Evolutionary conservation across 2,113 vertebrate species (phyloP).

Genomic region (Neodon shergylaensis): DNA sequence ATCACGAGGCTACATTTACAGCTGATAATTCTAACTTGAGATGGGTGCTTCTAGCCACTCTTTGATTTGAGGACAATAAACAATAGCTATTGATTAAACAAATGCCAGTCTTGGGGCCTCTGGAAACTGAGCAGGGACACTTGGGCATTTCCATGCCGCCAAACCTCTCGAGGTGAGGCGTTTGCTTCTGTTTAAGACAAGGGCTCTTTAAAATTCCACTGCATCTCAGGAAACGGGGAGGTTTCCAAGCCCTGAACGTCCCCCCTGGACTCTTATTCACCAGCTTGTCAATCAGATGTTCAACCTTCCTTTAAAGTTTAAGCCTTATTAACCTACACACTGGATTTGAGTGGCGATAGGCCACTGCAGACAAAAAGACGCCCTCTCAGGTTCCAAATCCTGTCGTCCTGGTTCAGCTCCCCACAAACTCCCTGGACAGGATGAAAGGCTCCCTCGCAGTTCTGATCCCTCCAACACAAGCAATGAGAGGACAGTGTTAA

Average conservation of each 20-base stretch:
- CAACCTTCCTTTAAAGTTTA: conserved; percentile 90
- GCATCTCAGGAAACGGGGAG: conserved; percentile 80
- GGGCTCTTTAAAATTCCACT: conserved; percentile 79
- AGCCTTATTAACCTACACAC: conserved; percentile 93
- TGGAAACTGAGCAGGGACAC: conserved; percentile 31
- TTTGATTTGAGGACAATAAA: conserved; percentile 47
- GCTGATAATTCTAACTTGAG: neutral
- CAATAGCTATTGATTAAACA: conserved; percentile 22
- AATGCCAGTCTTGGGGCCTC: neutral
- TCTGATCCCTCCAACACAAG: conserved; percentile 87
- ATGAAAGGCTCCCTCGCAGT: conserved; percentile 90
- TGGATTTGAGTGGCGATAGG: conserved; percentile 90
- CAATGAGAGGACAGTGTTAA: conserved; percentile 81
- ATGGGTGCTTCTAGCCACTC: neutral
- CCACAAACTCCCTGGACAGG: conserved; percentile 85
- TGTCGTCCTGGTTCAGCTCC: conserved; percentile 89
- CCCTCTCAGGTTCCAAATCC: conserved; percentile 91
- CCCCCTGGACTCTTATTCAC: conserved; percentile 88
- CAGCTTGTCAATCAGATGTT: conserved; percentile 90
- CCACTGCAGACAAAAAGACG: conserved; percentile 88
- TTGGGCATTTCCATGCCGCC: conserved; percentile 25
- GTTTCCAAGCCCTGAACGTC: conserved; percentile 86
- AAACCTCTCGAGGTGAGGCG: conserved; percentile 76
- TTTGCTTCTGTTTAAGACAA: conserved; percentile 71
- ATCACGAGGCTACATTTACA: neutral